Percentiles rank a stretch among this genome's conserved stretches.
Conservation (phyloP, 2,113 vertebrate species). For the Porphyrio hochstetteri region DNA sequence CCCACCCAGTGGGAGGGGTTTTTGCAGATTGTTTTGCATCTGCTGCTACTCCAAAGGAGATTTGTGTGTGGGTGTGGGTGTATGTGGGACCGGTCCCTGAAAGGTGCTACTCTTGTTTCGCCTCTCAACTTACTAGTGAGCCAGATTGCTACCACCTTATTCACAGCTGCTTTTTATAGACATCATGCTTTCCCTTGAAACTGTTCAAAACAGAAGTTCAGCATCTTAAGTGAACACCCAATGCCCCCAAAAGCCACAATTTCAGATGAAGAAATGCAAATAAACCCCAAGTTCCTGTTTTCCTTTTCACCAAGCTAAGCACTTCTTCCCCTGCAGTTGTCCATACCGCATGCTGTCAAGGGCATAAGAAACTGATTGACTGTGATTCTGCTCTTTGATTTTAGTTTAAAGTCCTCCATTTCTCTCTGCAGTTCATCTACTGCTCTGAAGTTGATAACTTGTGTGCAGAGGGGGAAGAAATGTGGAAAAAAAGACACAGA, state of each 20-base stretch:
- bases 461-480: background rate
- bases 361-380: background rate
- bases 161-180: background rate
- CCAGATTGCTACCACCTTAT: background rate
- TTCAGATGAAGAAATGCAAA: constrained; percentile 1
- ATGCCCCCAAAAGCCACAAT: background rate
- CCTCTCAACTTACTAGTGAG: background rate
- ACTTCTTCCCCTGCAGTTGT: background rate
- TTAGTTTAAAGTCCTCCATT: background rate
- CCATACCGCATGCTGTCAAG: background rate
- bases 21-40: background rate
- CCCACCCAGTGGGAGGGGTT: background rate
- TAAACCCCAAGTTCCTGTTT: background rate
- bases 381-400: constrained; percentile 30
- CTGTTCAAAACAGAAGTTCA: background rate
- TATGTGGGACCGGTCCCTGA: background rate
- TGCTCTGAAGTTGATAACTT: background rate
- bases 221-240: background rate
- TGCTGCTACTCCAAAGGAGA: background rate
- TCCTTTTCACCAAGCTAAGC: background rate
- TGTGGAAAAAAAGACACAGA: background rate
- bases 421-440: background rate
- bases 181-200: background rate
- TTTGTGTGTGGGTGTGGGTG: background rate
- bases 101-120: background rate